Evolutionary conservation across 1,140 invertebrate genomes (phyloP).

Genomic region (Drosophila pandora): DNA sequence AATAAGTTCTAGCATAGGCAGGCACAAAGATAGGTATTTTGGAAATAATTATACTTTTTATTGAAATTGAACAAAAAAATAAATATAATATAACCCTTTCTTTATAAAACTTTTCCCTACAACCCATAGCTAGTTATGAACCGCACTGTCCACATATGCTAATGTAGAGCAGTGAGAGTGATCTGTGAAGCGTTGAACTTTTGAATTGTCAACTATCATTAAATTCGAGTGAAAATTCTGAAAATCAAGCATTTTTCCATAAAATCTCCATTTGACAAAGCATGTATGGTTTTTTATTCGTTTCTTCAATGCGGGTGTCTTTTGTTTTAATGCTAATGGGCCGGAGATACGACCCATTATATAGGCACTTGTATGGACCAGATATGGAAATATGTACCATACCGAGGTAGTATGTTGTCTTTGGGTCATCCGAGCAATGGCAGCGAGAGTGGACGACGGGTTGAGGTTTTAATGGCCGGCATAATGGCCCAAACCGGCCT

Average conservation of each 20-base stretch:
- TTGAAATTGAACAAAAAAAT: too few species aligned
- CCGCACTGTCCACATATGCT: constrained; percentile 15
- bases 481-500: constrained; percentile 33
- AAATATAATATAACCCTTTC: background rate
- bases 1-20: too few species aligned
- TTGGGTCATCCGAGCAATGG: constrained; percentile 18
- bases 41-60: too few species aligned
- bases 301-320: constrained; percentile 15
- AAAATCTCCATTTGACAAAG: background rate
- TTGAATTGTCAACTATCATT: constrained; percentile 23
- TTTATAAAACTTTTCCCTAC: background rate
- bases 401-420: constrained; percentile 4
- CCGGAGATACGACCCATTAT: constrained; percentile 1
- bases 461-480: constrained; percentile 31
- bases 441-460: constrained; percentile 44
- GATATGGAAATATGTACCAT: constrained; percentile 3
- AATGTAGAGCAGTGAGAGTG: constrained; percentile 43
- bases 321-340: constrained; percentile 54
- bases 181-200: constrained; percentile 14
- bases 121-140: background rate
- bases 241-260: constrained; percentile 3
- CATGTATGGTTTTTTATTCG: background rate
- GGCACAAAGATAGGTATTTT: too few species aligned
- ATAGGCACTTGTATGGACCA: background rate
- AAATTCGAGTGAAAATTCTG: background rate